These are phyloP conservation scores for Pogona vitticeps DNA, from an alignment of 2,113 vertebrate species.

Conservation along the genomic window DNA sequence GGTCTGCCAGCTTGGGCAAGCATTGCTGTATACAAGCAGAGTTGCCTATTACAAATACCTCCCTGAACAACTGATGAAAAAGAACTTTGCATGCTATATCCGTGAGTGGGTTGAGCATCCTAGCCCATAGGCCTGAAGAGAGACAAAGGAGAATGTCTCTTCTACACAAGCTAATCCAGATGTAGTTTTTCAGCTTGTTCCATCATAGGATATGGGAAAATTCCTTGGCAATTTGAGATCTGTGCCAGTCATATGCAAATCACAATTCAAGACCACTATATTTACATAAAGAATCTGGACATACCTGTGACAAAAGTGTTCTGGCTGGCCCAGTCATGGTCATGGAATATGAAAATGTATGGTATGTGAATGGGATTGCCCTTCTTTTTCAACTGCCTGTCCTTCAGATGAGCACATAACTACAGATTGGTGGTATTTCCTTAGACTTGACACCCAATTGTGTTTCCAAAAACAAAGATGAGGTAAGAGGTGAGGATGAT, in stretches of 20 bases:
- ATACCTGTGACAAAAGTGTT: constrained; percentile 16
- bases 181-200: background rate
- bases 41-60: no score
- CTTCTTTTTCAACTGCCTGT: constrained; percentile 26
- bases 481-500: constrained; percentile 45
- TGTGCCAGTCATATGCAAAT: background rate
- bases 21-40: no score
- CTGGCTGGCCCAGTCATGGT: constrained; percentile 11
- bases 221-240: background rate
- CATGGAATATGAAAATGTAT: constrained; percentile 30
- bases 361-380: constrained; percentile 37
- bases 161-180: background rate
- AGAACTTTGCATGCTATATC: no score
- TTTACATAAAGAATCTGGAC: constrained; percentile 38
- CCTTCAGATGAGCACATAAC: background rate
- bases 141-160: background rate
- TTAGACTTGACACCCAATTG: constrained; percentile 32
- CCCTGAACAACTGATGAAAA: no score
- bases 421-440: background rate
- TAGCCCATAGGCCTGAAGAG: no score
- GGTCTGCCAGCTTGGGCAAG: no score
- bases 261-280: constrained; percentile 5
- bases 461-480: no score
- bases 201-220: background rate
- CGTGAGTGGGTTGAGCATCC: no score